Percentiles rank a stretch among this genome's conserved stretches.
Conservation (phyloP, 2,113 vertebrate genomes). For the Tetrax tetrax region DNA sequence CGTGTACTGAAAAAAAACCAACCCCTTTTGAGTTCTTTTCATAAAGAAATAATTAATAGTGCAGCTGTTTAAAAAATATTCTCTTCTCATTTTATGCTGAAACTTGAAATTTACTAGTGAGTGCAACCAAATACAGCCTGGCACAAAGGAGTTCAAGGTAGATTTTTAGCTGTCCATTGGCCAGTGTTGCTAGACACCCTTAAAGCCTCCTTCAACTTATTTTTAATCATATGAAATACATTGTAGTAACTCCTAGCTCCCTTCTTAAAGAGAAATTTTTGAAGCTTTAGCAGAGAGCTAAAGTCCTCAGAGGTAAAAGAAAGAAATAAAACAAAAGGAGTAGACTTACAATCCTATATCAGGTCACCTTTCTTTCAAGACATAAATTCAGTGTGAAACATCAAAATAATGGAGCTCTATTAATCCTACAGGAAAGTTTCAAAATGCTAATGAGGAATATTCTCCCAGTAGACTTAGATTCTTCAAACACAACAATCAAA, state of each 20-base stretch:
- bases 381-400: not conserved
- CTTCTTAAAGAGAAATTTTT: not conserved
- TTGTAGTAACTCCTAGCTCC: not conserved
- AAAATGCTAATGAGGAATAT: not conserved
- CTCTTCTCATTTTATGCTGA: not conserved
- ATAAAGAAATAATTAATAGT: not conserved
- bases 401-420: not conserved
- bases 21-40: accelerated
- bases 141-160: not conserved
- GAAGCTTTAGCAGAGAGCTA: not conserved
- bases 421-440: not conserved
- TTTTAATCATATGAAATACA: not conserved
- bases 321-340: not conserved
- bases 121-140: not conserved
- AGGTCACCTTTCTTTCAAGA: not conserved
- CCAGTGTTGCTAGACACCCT: not conserved
- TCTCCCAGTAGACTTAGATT: not conserved
- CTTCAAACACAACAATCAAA: not conserved
- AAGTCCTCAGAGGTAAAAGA: not conserved
- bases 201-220: not conserved
- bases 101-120: not conserved
- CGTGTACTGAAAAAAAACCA: not conserved
- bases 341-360: not conserved
- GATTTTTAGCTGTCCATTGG: not conserved
- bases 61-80: not conserved